Evolutionary conservation across 2,113 vertebrate species (phyloP), one percentile per base, ranked within the genome.

Genomic region (Chlorodrepanis virens): DNA sequence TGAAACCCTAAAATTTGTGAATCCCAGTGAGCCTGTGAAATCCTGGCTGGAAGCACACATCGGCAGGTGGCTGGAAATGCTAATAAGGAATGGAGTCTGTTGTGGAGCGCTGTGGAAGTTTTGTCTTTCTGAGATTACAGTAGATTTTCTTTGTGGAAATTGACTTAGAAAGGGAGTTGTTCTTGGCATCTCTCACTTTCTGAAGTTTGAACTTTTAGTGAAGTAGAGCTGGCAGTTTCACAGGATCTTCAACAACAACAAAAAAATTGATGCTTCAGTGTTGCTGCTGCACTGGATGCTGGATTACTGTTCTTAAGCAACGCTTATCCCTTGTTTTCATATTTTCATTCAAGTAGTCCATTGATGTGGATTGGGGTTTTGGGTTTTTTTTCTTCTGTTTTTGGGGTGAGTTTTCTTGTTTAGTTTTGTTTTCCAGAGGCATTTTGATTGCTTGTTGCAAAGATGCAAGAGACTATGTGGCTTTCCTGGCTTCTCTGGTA

Each of bases 41-140:
- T 77, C 33, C 92, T 95, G 83, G 87, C 92, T 93, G 61, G 68
- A 54, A 87, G 33, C 10, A 8, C 3, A 27, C 42, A 87, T 81
- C 90, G 86, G 90, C 93, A 97, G 94, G 89, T 97, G 95, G 82
- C 88, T 97, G 56, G 78, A 87, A 96, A 89, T 83, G 93, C 82
- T 94, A 91, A 87, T 65, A 87, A 71, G 85, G 44, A 88, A 20
- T 33, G 47, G 59, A 79, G 69, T 91, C 56, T 91, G 81, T 79
- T 12, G 2, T 68, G 56, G 87, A 88, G 44, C 0, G 0, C 57
- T 42, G 35, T 20, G n/a, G 28, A 94, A 80, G 70, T 74, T 91
- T 95, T 72, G 82, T 83, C 64, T 90, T 91, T 57, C 63, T 78
- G 90, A 88, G 47, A 77, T 78, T 86, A 52, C 14, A 17, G 53